A percentile compares a stretch with the other conserved stretches of the same genome.
Evolutionary conservation across 2,888 invertebrate species (phyloP).

Genomic region (Chorisops tibialis): DNA sequence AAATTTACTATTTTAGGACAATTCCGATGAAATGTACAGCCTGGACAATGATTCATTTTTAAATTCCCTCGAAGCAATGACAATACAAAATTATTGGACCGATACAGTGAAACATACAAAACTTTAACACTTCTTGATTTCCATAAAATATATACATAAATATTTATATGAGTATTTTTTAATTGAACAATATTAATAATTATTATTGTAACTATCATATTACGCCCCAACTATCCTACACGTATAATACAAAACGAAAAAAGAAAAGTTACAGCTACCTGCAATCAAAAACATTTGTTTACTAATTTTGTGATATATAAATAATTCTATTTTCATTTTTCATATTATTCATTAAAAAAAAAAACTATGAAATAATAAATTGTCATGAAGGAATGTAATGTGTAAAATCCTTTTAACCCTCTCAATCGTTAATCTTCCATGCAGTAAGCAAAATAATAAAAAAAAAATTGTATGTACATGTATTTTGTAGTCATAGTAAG

Average conservation of each 20-base stretch:
- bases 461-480: too few relatives aligned
- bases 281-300: constrained; percentile 17
- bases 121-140: constrained; percentile 56
- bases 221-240: too few relatives aligned
- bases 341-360: too few relatives aligned
- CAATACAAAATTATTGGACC: constrained; percentile 92
- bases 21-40: constrained; percentile 91
- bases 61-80: constrained; percentile 90
- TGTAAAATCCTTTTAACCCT: too few relatives aligned
- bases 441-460: too few relatives aligned
- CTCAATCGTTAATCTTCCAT: too few relatives aligned
- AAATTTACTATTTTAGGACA: constrained; percentile 63
- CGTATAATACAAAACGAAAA: constrained; percentile 8
- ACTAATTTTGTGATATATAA: constrained; percentile 23
- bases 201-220: too few relatives aligned
- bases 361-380: too few relatives aligned
- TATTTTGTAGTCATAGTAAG: too few relatives aligned
- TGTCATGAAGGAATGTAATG: too few relatives aligned
- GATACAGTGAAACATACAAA: constrained; percentile 88
- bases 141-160: neutral
- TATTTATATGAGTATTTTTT: neutral
- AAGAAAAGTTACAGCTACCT: constrained; percentile 21
- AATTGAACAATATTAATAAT: neutral
- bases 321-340: too few relatives aligned
- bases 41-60: constrained; percentile 91